Conservation (phyloP, 2,797 vertebrate genomes). For the Anniella stebbinsi region DNA sequence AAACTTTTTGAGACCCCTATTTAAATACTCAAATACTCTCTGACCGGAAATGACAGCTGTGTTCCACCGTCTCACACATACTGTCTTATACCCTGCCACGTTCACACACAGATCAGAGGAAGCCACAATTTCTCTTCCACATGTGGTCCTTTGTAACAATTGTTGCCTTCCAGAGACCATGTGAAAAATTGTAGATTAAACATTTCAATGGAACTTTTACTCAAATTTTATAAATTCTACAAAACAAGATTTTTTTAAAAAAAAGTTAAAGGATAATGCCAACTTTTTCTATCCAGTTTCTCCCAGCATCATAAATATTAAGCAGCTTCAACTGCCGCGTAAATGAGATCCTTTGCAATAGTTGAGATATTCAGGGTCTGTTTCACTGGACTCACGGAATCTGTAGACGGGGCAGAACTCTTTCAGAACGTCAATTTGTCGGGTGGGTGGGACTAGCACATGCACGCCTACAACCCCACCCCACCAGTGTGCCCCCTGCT, state of each 20-base stretch:
- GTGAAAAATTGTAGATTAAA: constrained; percentile 21
- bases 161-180: neutral
- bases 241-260: neutral
- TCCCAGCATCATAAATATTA: constrained; percentile 52
- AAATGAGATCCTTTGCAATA: neutral
- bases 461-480: too few relatives aligned
- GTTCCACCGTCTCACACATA: too few relatives aligned
- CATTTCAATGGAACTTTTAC: neutral
- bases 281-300: constrained; percentile 51
- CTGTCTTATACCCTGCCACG: neutral
- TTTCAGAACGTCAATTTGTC: too few relatives aligned
- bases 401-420: too few relatives aligned
- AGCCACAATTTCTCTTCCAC: neutral
- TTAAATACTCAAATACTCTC: neutral
- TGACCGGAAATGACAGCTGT: neutral
- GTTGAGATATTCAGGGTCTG: too few relatives aligned
- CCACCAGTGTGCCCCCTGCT: too few relatives aligned
- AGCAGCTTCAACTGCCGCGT: constrained; percentile 33
- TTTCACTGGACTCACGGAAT: too few relatives aligned
- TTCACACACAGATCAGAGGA: neutral
- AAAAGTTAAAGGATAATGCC: constrained; percentile 43
- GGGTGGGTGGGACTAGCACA: too few relatives aligned
- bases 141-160: neutral
- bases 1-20: neutral
- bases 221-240: constrained; percentile 39